Evolutionary conservation across 2,888 invertebrate species (phyloP), one percentile per base, ranked within the genome.

Genomic region (Chaetoderma sp.): DNA sequence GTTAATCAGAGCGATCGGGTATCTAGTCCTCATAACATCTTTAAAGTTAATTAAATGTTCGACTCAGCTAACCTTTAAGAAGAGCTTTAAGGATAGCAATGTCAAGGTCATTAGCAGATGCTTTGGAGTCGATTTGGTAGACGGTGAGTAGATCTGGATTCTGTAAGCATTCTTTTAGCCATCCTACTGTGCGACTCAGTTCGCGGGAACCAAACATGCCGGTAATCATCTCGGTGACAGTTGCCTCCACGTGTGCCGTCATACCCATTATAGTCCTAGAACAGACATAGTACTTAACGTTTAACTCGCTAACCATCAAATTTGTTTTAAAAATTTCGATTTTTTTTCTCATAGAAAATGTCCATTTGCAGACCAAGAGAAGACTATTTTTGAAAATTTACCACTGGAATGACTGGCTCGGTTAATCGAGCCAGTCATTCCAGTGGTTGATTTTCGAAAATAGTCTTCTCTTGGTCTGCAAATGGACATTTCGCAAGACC

Each of bases 31-130:
- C n/a, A 36, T 36, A 13, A n/a, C 10, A 36, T n/a, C n/a, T 36
- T 36, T n/a, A 36, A 36, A 36, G 10, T 36, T 36, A n/a, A n/a
- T 13, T 36, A 10, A 13, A 13, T 36, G 39, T n/a, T n/a, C n/a
- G 39, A 10, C n/a, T 36, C 27, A 45, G 21, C 60, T 44, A 58
- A 85, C 85, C 85, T 83, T 86, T 86, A 21, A 86, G 71, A 6
- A 86, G 70, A 45, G 86, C 84, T 63, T 83, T 80, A 44, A 86
- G 71, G 56, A 86, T 84, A 44, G 85, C 84, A 30, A 85, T 73
- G 59, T 86, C 86, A 33, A 86, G 79, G 54, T 84, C 84, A 30
- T 71, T 73, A 25, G 72, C 72, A 5, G 76, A 72, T 2, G 8
- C 44, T 50, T 39, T 54, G n/a, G 72, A 69, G 54, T 82, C 80